A percentile compares a stretch with the other conserved stretches of the same genome.
These are phyloP conservation scores for Pseudorhiza aurosa DNA, from an alignment of 30 jellyfish, hydroid and myxozoan species.

Conservation along the genomic window DNA sequence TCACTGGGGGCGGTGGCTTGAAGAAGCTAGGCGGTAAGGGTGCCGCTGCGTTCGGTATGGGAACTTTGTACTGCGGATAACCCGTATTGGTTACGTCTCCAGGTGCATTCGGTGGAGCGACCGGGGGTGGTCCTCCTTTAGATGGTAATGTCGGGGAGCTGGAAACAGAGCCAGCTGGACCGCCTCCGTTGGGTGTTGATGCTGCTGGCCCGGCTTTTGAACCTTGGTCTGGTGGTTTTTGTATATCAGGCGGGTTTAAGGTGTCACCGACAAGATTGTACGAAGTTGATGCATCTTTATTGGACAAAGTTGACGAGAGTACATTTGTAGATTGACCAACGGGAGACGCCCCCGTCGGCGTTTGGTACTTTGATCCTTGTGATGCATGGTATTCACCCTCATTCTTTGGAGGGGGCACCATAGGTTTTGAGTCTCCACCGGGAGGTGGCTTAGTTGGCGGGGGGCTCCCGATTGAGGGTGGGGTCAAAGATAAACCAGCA, in stretches of 20 bases:
- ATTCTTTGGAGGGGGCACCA: constrained; percentile 52
- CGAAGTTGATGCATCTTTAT: constrained; percentile 31
- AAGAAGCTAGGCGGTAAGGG: constrained; percentile 78
- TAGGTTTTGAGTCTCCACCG: constrained; percentile 48
- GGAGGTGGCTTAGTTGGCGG: constrained; percentile 63
- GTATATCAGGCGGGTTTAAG: constrained; percentile 51
- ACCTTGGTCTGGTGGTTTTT: constrained; percentile 32
- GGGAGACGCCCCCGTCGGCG: constrained; percentile 87
- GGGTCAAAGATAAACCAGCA: constrained; percentile 67
- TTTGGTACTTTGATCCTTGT: constrained; percentile 51
- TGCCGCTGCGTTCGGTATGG: constrained; percentile 77
- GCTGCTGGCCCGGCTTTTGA: constrained; percentile 74
- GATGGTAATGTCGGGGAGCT: constrained; percentile 62
- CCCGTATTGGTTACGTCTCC: constrained; percentile 63
- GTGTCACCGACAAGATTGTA: constrained; percentile 62
- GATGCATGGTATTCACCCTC: constrained; percentile 58
- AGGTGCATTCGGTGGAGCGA: constrained; percentile 27
- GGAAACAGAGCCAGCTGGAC: constrained; percentile 85
- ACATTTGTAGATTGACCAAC: constrained; percentile 80
- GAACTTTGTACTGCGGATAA: constrained; percentile 73
- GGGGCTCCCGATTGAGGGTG: constrained; percentile 79
- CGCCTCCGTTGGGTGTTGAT: constrained; percentile 82
- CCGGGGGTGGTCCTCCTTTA: constrained; percentile 33
- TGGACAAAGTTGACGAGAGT: constrained; percentile 59
- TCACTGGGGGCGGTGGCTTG: constrained; percentile 82